A percentile compares a stretch with the other conserved stretches of the same genome.
Conservation (phyloP, 2,113 vertebrate species). For the Oryzias javanicus region DNA sequence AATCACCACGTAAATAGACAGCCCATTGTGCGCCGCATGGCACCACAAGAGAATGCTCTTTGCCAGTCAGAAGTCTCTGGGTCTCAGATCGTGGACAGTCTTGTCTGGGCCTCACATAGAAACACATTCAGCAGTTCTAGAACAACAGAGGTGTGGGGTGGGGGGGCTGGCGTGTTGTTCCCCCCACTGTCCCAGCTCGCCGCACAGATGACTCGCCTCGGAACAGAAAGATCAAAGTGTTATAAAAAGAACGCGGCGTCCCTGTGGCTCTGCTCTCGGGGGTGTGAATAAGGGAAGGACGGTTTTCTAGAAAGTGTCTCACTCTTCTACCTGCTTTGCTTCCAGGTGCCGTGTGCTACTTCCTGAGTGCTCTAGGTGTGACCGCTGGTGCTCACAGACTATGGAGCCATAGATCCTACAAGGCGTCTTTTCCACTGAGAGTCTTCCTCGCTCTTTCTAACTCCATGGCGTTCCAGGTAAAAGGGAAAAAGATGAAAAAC, state of each 20-base stretch:
- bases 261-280: constrained; percentile 31
- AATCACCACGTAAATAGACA: constrained; percentile 66
- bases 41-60: constrained; percentile 63
- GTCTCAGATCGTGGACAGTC: constrained; percentile 54
- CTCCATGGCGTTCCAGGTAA: constrained; percentile 93
- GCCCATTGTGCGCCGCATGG: constrained; percentile 67
- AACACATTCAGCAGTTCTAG: constrained; percentile 55
- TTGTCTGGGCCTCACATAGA: constrained; percentile 63
- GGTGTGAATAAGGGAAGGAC: constrained; percentile 17
- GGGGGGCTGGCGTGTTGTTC: constrained; percentile 33
- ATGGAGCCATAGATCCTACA: constrained; percentile 93
- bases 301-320: constrained; percentile 23
- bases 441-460: constrained; percentile 83
- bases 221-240: constrained; percentile 24
- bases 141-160: constrained; percentile 46
- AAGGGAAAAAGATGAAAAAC: neutral
- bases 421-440: constrained; percentile 83
- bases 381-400: constrained; percentile 90
- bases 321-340: constrained; percentile 23
- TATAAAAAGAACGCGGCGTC: constrained; percentile 45
- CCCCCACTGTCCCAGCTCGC: constrained; percentile 24
- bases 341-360: constrained; percentile 76
- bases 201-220: constrained; percentile 28
- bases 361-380: constrained; percentile 81
- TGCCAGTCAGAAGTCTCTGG: constrained; percentile 50